Evolutionary conservation across 2,113 vertebrate genomes (phyloP).

Genomic region (Fregata magnificens): DNA sequence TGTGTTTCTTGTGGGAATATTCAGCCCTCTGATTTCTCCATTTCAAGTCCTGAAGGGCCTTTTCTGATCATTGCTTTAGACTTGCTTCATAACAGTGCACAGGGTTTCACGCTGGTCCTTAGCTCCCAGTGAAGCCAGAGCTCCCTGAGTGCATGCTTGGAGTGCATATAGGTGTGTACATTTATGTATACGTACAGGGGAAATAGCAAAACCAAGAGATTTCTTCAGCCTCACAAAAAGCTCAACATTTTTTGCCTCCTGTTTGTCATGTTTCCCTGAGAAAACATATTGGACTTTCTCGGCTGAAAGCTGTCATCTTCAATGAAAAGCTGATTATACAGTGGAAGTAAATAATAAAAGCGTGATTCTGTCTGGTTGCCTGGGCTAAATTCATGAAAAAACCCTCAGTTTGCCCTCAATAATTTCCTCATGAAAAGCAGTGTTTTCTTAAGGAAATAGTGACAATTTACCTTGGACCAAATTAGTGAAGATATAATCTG

Average conservation of each 20-base stretch:
- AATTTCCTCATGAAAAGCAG: constrained; percentile 20
- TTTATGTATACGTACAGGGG: neutral
- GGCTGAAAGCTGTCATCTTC: constrained; percentile 56
- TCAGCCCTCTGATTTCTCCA: neutral
- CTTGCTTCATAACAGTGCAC: neutral
- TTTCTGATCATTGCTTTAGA: neutral
- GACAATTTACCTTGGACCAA: constrained; percentile 7
- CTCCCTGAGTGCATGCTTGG: neutral
- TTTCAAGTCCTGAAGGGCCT: neutral
- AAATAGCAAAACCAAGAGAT: neutral
- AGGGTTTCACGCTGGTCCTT: neutral
- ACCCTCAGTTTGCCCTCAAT: neutral
- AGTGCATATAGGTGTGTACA: neutral
- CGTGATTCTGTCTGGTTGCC: constrained; percentile 17
- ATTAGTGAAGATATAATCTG: constrained; percentile 24
- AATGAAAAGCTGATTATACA: constrained; percentile 50
- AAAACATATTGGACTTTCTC: neutral
- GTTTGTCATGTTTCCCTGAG: neutral
- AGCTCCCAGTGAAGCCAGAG: neutral
- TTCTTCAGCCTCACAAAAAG: neutral
- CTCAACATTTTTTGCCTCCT: neutral
- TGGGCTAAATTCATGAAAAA: neutral
- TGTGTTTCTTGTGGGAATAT: neutral
- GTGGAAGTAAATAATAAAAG: constrained; percentile 50
- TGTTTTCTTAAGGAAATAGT: constrained; percentile 37